Evolutionary conservation across 2,888 invertebrate genomes (phyloP).

Genomic region (Bedellia somnulentella): DNA sequence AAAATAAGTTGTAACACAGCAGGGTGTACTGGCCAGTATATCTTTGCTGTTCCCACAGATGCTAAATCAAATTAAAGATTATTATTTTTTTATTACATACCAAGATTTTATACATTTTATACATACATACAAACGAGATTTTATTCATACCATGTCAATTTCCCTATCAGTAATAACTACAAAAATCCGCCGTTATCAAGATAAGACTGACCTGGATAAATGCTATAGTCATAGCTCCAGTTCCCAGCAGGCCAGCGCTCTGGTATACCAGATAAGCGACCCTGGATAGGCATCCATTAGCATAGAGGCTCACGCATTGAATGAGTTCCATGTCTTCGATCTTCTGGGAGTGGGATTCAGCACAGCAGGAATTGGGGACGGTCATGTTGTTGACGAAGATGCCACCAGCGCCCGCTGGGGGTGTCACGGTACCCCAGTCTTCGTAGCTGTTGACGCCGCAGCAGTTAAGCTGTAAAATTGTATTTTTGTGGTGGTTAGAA

Average conservation of each 20-base stretch:
- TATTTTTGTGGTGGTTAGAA: too few relatives aligned
- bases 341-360: conserved; percentile 18
- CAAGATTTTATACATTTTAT: too few relatives aligned
- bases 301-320: conserved; percentile 36
- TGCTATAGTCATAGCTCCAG: conserved; percentile 77
- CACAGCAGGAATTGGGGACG: conserved; percentile 66
- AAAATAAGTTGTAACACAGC: too few relatives aligned
- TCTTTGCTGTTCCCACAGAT: too few relatives aligned
- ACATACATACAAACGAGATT: too few relatives aligned
- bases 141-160: too few relatives aligned
- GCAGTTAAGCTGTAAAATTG: conserved; percentile 62
- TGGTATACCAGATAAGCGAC: conserved; percentile 66
- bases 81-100: too few relatives aligned
- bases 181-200: too few relatives aligned
- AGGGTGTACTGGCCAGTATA: too few relatives aligned
- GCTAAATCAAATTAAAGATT: too few relatives aligned
- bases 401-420: conserved; percentile 19
- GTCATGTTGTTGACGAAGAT: conserved; percentile 37
- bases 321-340: conserved; percentile 16
- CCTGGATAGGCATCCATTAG: conserved; percentile 64
- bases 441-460: conserved; percentile 65
- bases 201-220: conserved; percentile 84
- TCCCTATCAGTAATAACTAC: too few relatives aligned
- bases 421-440: conserved; percentile 58
- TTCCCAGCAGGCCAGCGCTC: conserved; percentile 71